Evolutionary conservation across 2,888 invertebrate genomes (phyloP), one percentile per base, ranked within the genome.

Genomic region (Sarcophaga variegata): DNA sequence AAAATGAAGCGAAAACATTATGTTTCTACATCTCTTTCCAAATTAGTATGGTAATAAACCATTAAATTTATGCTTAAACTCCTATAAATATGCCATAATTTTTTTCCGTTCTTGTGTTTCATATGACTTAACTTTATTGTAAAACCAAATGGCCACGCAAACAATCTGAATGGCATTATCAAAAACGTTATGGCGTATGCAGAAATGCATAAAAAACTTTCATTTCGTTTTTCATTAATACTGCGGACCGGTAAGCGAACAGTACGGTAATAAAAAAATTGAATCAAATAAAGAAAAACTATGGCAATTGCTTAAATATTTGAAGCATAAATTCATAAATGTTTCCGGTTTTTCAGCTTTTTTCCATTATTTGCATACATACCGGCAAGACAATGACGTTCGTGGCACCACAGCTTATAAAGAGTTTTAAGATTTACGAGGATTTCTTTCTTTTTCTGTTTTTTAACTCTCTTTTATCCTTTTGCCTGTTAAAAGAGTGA

Each of bases 251-350:
- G 37, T 37, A 37, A 37, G 37, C 37, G 37, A 37, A 37, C 37
- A 10, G 8, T 37, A 37, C 8, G 37, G 37, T 37, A 37, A 10
- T 37, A 37, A 37, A 37, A 37, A 37, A 37, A 37, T 37, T 37
- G 37, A 37, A 10, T 37, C 8, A 37, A 37, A 10, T 37, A 37
- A 10, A 37, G 60, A 11, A 64, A 45, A 66, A 66, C 59, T 59
- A 67, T 77, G 59, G 59, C 20, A 64, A 27, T 59, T 67, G 66
- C 67, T 59, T 37, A 64, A 76, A 25, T 64, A 64, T 64, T 76
- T 64, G 64, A 54, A 54, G 64, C 75, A 76, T 64, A 76, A 76
- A 76, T 77, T 67, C 66, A 63, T 78, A 62, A 78, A 78, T 78
- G 47, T 62, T 69, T 78, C 62, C 70, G 62, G 62, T 78, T 77